Conservation (phyloP, 2,888 invertebrate genomes). For the Noctua fimbriata region DNA sequence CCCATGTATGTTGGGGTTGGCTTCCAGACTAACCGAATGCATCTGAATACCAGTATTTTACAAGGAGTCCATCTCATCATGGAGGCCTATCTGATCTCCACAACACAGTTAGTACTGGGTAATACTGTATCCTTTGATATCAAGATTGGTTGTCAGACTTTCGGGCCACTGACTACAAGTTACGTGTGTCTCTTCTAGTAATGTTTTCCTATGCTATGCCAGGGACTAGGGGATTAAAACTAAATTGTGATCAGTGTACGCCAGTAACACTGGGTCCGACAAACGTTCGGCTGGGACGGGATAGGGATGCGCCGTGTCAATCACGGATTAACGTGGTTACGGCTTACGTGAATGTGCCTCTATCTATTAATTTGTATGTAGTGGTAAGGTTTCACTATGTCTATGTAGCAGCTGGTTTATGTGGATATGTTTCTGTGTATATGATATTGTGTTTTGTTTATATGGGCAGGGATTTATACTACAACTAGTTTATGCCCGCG, state of each 20-base stretch:
- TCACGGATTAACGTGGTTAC: slow-evolving; percentile 54
- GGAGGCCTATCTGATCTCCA: background rate
- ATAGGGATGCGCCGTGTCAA: slow-evolving; percentile 49
- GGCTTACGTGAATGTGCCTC: slow-evolving; percentile 27
- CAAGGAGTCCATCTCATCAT: background rate
- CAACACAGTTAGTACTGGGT: background rate
- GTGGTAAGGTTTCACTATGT: slow-evolving; percentile 5
- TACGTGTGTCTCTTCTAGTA: slow-evolving; percentile 17
- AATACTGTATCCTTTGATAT: background rate
- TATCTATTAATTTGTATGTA: slow-evolving; percentile 15
- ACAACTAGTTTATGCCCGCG: background rate
- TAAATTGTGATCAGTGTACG: slow-evolving; percentile 67
- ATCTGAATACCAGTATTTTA: background rate
- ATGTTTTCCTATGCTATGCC: background rate
- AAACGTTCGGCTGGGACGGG: slow-evolving; percentile 28
- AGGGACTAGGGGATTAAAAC: slow-evolving; percentile 60
- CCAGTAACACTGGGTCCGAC: slow-evolving; percentile 55
- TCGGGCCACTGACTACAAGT: background rate
- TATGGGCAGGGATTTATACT: background rate
- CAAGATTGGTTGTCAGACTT: background rate
- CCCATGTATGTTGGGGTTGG: background rate
- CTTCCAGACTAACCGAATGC: background rate
- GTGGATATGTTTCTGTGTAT: background rate
- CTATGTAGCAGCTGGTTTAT: slow-evolving; percentile 4
- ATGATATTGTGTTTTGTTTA: background rate